Evolutionary conservation across 2,888 invertebrate genomes (phyloP), one percentile per base, ranked within the genome.

Genomic region (Latrodectus elegans): DNA sequence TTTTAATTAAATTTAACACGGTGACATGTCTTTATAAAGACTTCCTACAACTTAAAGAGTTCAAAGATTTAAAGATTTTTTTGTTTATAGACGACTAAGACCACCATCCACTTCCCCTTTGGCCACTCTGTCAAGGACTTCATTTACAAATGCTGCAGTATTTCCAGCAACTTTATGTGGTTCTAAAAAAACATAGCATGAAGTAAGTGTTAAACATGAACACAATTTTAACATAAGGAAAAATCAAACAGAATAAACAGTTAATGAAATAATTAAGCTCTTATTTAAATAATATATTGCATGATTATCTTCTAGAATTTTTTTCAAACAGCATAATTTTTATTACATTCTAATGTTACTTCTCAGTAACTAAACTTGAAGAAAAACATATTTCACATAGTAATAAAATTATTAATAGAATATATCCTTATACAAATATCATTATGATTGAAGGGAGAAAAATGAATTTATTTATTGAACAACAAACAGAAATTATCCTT

Each of bases 141-240:
- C 95, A 92, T 98, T 98, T 67, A 99, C 98, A 92, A 96, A 98
- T 91, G 98, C 98, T 12, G 98, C 97, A 72, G 98, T 96, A 91
- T 95, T 95, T 80, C 97, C 98, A 76, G 97, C 98, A 92, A 98
- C 96, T 68, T 75, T 84, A 22, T 76, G 72, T n/a, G 88, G 88
- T 51, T 83, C 88, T 88, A 52, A 38, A 49, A 72, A 49, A 64
- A 38, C 4, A 38, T 38, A 38, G 38, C 38, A 38, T 38, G 6
- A 38, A 38, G 0, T 38, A 4, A 38, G 4, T 38, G 38, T 38
- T 38, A 52, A 52, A n/a, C 22, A 53, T 68, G 22, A n/a, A 4
- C 4, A 22, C 11, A 26, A 0, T 14, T 49, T 15, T 71, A 38
- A 49, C 10, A 11, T 15, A 11, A 49, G 11, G 38, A 71, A 38